Conservation (phyloP, 2,113 vertebrate genomes). For the Progne subis region DNA sequence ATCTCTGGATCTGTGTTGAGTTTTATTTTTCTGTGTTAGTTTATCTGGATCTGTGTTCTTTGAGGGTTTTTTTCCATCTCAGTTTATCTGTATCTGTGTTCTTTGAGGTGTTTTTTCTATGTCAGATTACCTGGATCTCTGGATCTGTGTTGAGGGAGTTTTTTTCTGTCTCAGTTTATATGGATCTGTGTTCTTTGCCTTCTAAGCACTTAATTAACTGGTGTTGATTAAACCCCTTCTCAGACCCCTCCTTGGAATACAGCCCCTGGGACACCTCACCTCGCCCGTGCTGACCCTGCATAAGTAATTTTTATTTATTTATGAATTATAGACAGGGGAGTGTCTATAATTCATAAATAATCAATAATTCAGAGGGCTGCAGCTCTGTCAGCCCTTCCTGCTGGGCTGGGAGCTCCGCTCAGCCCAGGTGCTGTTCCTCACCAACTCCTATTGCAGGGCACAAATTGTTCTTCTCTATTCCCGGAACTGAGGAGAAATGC, state of each 20-base stretch:
- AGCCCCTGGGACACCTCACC: not conserved
- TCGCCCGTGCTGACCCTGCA: not conserved
- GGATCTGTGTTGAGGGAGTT: rapidly evolving
- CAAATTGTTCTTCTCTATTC: not conserved
- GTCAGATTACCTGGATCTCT: too few species aligned
- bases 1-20: too few species aligned
- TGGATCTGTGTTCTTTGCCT: not conserved
- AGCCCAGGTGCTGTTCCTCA: not conserved
- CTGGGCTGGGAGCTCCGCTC: not conserved
- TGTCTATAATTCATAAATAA: not conserved
- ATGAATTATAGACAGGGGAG: too few species aligned
- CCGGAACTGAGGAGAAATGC: not conserved
- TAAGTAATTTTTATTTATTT: too few species aligned
- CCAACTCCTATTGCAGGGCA: not conserved
- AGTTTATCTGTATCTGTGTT: too few species aligned
- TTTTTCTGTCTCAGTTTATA: not conserved
- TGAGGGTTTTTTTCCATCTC: not conserved
- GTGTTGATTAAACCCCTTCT: not conserved
- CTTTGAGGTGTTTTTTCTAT: not conserved
- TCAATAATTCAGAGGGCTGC: not conserved
- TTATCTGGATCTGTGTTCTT: not conserved
- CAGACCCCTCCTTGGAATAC: not conserved
- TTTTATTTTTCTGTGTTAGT: too few species aligned
- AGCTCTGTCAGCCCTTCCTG: rapidly evolving
- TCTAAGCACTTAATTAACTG: not conserved